phyloP scores from a whole-genome alignment of 2,888 invertebrate species.

The Dilophus febrilis region DNA sequence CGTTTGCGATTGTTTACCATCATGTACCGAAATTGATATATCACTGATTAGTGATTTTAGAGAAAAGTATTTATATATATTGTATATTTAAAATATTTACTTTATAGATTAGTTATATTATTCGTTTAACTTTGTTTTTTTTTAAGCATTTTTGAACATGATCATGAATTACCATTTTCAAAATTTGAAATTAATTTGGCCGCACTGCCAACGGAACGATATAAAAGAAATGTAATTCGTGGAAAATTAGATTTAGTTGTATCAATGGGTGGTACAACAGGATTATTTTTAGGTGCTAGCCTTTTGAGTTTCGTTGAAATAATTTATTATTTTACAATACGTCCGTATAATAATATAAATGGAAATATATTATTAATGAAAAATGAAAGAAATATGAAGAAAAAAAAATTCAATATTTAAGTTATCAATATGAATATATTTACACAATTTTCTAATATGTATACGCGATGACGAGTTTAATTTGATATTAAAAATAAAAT shows the following conservation, averaged over 20 bases:
- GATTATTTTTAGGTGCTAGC: constrained; percentile 47
- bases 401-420: too few species aligned
- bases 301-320: constrained; percentile 48
- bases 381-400: too few species aligned
- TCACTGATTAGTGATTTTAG: constrained; percentile 36
- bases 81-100: too few species aligned
- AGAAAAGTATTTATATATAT: constrained; percentile 16
- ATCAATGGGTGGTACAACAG: constrained; percentile 47
- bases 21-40: constrained; percentile 54
- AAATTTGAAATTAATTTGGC: constrained; percentile 43
- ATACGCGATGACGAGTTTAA: too few species aligned
- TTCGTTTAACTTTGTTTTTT: background rate
- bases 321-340: constrained; percentile 37
- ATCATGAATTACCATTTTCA: constrained; percentile 20
- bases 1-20: constrained; percentile 49
- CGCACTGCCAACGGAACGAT: constrained; percentile 49
- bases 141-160: constrained; percentile 19
- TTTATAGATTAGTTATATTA: too few species aligned
- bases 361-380: too few species aligned
- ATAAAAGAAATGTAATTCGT: constrained; percentile 53
- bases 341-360: too few species aligned
- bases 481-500: too few species aligned
- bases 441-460: too few species aligned
- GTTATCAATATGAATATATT: too few species aligned
- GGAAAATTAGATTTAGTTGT: constrained; percentile 56